These are phyloP conservation scores for Eulemur coronatus DNA, from an alignment of 2,797 vertebrate genomes.

Conservation along the genomic window DNA sequence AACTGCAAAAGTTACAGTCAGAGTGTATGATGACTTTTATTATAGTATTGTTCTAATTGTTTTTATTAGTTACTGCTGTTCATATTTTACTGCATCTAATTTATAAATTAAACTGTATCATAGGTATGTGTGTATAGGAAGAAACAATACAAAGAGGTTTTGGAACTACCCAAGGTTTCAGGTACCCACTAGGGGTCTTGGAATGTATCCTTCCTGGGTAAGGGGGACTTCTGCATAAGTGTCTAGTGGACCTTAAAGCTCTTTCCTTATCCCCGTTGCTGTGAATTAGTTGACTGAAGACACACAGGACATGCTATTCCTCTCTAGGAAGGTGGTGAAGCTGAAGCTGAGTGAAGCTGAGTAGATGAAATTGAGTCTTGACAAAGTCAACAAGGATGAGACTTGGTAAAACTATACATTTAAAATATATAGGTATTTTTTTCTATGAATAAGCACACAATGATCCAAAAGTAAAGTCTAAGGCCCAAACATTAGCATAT, in stretches of 20 bases:
- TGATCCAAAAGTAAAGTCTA: not conserved
- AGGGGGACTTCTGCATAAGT: not conserved
- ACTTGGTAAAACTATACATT: not conserved
- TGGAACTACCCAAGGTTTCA: not conserved
- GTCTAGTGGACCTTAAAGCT: not conserved
- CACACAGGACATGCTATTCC: accelerated
- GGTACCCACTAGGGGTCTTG: no score
- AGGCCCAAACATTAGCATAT: not conserved
- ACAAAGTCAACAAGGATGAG: not conserved
- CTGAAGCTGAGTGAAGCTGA: not conserved
- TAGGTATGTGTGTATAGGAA: not conserved
- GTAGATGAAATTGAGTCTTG: not conserved
- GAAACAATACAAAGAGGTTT: not conserved
- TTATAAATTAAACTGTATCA: not conserved
- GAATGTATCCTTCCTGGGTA: not conserved
- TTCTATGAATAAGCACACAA: not conserved
- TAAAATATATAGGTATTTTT: not conserved
- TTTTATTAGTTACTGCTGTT: not conserved
- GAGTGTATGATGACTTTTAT: not conserved
- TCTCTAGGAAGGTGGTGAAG: not conserved
- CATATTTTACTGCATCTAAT: not conserved
- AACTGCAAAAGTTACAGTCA: not conserved
- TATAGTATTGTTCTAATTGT: not conserved
- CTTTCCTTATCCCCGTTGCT: not conserved
- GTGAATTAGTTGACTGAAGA: not conserved